Conservation (phyloP, 1,140 invertebrate genomes). For the Reticulitermes speratus region DNA sequence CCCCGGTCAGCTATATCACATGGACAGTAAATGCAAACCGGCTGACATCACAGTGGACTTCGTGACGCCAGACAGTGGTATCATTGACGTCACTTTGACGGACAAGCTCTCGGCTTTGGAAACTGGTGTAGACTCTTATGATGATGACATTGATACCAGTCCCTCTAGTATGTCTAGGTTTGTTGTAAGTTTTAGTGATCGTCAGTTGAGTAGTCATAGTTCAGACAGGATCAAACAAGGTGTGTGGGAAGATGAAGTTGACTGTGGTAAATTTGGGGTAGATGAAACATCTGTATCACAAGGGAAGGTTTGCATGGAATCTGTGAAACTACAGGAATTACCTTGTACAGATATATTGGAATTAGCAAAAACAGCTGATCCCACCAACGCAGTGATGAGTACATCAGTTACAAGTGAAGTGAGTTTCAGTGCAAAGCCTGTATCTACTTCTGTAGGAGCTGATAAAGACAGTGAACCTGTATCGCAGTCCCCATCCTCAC, state of each 20-base stretch:
- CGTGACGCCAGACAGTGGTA: constrained; percentile 58
- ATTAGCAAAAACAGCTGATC: background rate
- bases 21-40: background rate
- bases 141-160: constrained; percentile 27
- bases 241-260: background rate
- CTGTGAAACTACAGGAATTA: background rate
- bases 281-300: background rate
- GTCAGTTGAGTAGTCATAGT: background rate
- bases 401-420: background rate
- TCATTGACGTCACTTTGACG: constrained; percentile 57
- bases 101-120: background rate
- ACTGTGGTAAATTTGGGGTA: background rate
- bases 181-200: background rate
- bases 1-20: constrained; percentile 51
- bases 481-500: background rate
- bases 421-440: no score
- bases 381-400: background rate
- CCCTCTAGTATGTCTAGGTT: background rate
- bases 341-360: background rate
- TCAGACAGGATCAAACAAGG: background rate
- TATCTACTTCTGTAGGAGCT: no score
- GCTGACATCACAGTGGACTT: constrained; percentile 37
- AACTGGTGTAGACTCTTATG: background rate
- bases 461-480: background rate
- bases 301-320: background rate